Evolutionary conservation across 92 coral and sea anemone species (phyloP), one percentile per base, ranked within the genome.

Genomic region (Zoanthus solanderi): DNA sequence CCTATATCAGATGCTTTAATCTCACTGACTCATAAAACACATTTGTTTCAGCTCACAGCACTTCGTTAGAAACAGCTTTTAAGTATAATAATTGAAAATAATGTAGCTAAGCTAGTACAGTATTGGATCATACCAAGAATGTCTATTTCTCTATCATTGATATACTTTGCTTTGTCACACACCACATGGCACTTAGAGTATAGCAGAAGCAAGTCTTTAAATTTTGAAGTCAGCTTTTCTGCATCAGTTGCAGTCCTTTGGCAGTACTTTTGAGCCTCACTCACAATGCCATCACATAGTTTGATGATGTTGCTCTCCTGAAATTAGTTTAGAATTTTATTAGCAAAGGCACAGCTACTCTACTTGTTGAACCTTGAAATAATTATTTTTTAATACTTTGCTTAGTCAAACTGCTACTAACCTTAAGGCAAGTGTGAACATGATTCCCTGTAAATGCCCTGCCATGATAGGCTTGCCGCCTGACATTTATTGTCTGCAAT

Each of bases 271-370:
- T 44, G 37, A 14, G 81, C 17, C 60, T 76, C 61, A 13, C 9
- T 28, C 14, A 52, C 60, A 50, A 76, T 31, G n/a, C 81, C 61
- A 48, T 76, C 60, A 91, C 96, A 95, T 90, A 52, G 48, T 91
- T 78, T 74, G 65, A 69, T 47, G 68, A 66, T 83, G 71, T 87
- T 83, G 37, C 48, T 29, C 67, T 56, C 65, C 47, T 54, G 15
- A 67, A 83, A 86, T 88, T 89, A 95, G 29, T 16, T 16, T 61
- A 61, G 9, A 61, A 16, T 16, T 61, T 17, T 61, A 23, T 61
- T 61, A 61, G 68, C 68, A 61, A 16, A 4, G 16, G 29, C 68
- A 30, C 68, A 54, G 89, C 90, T 83, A 58, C 13, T 47, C 78
- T 75, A 75, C 52, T 75, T 47, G 30, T 45, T 74, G 28, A 75